A percentile compares a stretch with the other conserved stretches of the same genome.
phyloP scores from a whole-genome alignment of 2,797 vertebrate species.

The Cichlasoma orientale region DNA sequence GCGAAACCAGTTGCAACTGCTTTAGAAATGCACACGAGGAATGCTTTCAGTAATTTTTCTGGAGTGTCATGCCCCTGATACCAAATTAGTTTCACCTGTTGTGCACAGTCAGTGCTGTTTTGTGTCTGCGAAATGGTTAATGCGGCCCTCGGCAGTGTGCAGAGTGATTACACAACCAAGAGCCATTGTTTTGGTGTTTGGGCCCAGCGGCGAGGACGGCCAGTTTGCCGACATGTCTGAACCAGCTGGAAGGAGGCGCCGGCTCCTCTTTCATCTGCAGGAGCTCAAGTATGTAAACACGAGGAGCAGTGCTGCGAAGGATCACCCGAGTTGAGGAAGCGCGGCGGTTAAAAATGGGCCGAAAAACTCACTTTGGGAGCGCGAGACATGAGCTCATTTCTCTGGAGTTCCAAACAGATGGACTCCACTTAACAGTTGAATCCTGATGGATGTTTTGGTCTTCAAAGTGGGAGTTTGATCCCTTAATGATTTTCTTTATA shows the following conservation, averaged over 20 bases:
- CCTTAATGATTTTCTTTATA: neutral
- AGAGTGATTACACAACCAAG: conserved; percentile 47
- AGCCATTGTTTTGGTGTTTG: conserved; percentile 59
- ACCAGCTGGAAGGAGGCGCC: conserved; percentile 61
- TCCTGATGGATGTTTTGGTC: neutral
- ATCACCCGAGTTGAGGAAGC: neutral
- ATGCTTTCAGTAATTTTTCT: neutral
- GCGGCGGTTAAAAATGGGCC: neutral
- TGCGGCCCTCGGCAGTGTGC: neutral
- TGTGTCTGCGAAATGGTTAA: conserved; percentile 26
- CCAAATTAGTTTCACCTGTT: conserved; percentile 1
- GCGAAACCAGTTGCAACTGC: neutral
- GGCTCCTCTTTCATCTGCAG: conserved; percentile 73
- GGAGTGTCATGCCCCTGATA: neutral
- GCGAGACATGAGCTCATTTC: conserved; percentile 28
- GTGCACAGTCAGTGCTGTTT: neutral
- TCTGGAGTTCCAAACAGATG: neutral
- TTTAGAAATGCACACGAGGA: neutral
- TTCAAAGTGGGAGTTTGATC: neutral
- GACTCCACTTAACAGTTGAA: neutral
- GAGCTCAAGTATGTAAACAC: conserved; percentile 79
- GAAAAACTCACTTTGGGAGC: neutral
- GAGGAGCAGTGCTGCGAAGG: neutral
- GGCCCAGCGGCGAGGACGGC: conserved; percentile 51
- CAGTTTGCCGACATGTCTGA: conserved; percentile 76